Percentiles rank a stretch among this genome's conserved stretches.
Evolutionary conservation across 1,140 invertebrate genomes (phyloP).

Genomic region (Drosophila repletoides): DNA sequence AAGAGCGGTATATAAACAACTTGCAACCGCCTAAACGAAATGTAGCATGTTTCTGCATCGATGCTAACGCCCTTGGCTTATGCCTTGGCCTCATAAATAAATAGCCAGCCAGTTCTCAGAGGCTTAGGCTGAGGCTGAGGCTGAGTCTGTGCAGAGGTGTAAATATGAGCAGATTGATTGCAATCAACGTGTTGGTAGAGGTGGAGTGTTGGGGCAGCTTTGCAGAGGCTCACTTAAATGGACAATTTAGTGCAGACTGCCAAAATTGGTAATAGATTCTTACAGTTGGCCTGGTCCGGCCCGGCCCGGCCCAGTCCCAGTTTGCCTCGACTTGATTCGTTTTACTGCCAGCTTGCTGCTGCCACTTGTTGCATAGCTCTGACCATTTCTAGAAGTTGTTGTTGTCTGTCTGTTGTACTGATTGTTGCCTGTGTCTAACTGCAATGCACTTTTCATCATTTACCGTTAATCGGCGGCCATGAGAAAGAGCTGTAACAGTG

Average conservation of each 20-base stretch:
- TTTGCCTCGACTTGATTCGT: conserved; percentile 17
- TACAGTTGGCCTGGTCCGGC: conserved; percentile 26
- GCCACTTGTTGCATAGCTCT: conserved; percentile 71
- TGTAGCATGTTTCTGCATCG: conserved; percentile 62
- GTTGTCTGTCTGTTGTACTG: conserved; percentile 29
- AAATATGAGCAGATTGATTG: conserved; percentile 69
- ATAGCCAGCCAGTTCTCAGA: background rate
- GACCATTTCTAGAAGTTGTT: conserved; percentile 64
- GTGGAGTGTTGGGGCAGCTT: conserved; percentile 1
- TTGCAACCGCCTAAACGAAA: conserved; percentile 52
- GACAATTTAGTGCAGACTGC: conserved; percentile 77
- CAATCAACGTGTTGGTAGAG: conserved; percentile 32
- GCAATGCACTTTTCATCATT: conserved; percentile 56
- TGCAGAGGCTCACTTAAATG: conserved; percentile 65
- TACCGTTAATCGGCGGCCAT: conserved; percentile 45
- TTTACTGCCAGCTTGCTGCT: conserved; percentile 24
- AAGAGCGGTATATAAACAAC: conserved; percentile 37
- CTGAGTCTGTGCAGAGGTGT: conserved; percentile 53
- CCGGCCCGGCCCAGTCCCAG: conserved; percentile 34
- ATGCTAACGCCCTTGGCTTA: conserved; percentile 71
- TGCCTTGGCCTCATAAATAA: conserved; percentile 73
- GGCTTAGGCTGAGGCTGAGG: background rate
- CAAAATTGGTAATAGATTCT: conserved; percentile 70
- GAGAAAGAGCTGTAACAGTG: background rate
- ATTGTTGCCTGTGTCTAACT: conserved; percentile 5